These are phyloP conservation scores for Aphyosemion australe DNA, from an alignment of 2,113 vertebrate species.

Conservation along the genomic window DNA sequence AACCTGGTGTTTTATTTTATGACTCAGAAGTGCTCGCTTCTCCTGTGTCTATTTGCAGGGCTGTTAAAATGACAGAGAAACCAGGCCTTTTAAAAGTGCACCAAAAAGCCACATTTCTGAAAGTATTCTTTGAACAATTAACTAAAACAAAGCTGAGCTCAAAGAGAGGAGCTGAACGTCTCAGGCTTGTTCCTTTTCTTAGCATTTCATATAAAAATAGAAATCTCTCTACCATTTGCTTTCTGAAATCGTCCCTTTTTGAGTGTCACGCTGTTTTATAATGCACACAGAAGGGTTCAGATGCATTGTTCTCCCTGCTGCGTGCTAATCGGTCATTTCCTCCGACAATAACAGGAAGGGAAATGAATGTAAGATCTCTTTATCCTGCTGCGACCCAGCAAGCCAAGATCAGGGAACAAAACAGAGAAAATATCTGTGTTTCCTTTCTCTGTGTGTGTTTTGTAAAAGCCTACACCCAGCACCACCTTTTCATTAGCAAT, in stretches of 20 bases:
- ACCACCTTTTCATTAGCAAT: conserved; percentile 55
- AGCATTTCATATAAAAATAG: background rate
- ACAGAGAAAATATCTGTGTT: background rate
- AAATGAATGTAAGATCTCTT: conserved; percentile 39
- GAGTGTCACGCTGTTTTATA: background rate
- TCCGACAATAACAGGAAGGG: conserved; percentile 62
- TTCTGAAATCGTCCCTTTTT: background rate
- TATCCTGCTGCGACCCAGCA: conserved; percentile 47
- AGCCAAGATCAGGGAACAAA: conserved; percentile 36
- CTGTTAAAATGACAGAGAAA: no score
- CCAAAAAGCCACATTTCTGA: background rate
- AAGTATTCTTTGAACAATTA: background rate
- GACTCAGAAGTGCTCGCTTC: no score
- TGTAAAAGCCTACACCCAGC: conserved; percentile 11
- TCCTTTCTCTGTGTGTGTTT: conserved; percentile 10
- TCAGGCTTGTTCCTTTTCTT: background rate
- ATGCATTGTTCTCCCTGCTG: conserved; percentile 37
- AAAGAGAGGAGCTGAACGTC: background rate
- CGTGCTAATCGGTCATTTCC: conserved; percentile 51
- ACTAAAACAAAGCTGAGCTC: background rate
- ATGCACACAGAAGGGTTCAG: conserved; percentile 8
- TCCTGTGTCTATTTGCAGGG: no score
- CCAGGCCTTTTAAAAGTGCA: no score
- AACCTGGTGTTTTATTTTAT: no score
- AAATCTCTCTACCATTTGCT: background rate